Conservation (phyloP, 2,113 vertebrate genomes). For the Clarias magur region DNA sequence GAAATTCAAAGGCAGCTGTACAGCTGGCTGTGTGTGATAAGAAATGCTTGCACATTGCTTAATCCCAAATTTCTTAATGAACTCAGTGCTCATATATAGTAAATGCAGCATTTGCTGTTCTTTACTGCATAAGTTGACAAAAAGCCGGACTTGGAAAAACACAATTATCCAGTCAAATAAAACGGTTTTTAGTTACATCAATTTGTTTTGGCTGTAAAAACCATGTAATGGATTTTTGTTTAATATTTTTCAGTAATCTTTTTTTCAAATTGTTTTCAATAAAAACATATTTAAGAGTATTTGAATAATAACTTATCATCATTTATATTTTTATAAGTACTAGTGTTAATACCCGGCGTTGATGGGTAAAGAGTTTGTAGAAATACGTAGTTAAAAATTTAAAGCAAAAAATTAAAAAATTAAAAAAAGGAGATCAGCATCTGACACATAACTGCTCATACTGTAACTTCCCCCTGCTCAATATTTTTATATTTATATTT, state of each 20-base stretch:
- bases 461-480: too few relatives aligned
- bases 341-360: neutral
- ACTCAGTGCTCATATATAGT: neutral
- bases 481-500: too few relatives aligned
- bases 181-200: neutral
- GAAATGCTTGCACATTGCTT: neutral
- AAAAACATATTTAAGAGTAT: neutral
- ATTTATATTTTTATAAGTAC: neutral
- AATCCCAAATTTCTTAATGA: slow-evolving; percentile 21
- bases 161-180: neutral
- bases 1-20: neutral
- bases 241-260: neutral
- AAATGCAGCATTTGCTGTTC: slow-evolving; percentile 4
- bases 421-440: too few relatives aligned
- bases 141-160: neutral
- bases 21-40: slow-evolving; percentile 32
- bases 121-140: neutral
- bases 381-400: too few relatives aligned
- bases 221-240: neutral
- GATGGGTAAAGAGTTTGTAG: too few relatives aligned
- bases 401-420: too few relatives aligned
- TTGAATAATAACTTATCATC: neutral
- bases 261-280: neutral
- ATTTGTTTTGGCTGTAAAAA: neutral
- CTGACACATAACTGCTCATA: too few relatives aligned